Evolutionary conservation across 64 coral and sea anemone genomes (phyloP), one percentile per base, ranked within the genome.

Genomic region (Actinia tenebrosa): DNA sequence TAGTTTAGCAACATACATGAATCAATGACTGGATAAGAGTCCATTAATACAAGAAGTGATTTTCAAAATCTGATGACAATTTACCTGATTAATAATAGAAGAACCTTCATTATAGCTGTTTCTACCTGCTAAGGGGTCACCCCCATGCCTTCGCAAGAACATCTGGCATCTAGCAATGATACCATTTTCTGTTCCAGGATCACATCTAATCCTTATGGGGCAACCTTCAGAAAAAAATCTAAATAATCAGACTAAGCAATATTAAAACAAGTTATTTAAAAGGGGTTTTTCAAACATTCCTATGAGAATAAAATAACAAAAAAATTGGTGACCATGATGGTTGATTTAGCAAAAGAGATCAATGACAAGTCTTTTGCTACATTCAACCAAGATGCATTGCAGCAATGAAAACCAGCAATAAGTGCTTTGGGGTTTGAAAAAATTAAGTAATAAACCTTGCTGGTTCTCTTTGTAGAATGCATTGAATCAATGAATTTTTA

Each of bases 101-200:
- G 75, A 78, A 42, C 44, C 75, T 78, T 78, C 75, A 78, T 78
- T 30, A 30, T 78, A 78, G 16, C 75, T 78, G 9, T 78, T 42
- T 3, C n/a, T 3, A 14, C 75, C 75, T 30, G 75, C 7, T 1
- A 78, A 45, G 17, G 75, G 27, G 26, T 78, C 75, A 3, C 11
- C 44, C 0, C 44, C 26, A 78, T 78, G 11, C 16, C 75, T 78
- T 17, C 44, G 25, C 7, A 78, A 42, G 27, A 78, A 78, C n/a
- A 78, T 78, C 16, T 78, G 75, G 23, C 75, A 78, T n/a, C 27
- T 78, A n/a, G n/a, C 27, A 7, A 78, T 78, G 7, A 42, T 30
- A 11, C 7, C 16, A 45, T 78, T 78, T 42, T 78, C 75, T 42
- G 75, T 78, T 8, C 75, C 75, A 78, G 75, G 75, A 16, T 78